Evolutionary conservation across 2,797 vertebrate genomes (phyloP).

Genomic region (Eospalax fontanierii): DNA sequence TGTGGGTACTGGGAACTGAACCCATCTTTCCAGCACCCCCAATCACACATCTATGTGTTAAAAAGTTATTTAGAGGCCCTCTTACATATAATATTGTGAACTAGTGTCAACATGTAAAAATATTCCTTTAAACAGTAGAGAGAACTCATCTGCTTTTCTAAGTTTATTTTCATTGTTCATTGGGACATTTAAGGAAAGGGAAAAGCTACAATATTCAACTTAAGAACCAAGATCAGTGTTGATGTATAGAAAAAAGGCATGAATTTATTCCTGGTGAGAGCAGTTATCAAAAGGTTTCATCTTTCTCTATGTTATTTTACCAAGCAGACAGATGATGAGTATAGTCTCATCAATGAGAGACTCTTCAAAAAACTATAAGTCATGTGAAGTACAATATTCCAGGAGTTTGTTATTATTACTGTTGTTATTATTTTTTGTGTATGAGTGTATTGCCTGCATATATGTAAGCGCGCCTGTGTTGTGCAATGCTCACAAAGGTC

Average conservation of each 20-base stretch:
- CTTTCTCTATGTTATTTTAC: background rate
- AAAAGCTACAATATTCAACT: slow-evolving; percentile 35
- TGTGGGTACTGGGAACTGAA: no score
- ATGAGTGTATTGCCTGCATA: no score
- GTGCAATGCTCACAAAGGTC: no score
- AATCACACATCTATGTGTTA: no score
- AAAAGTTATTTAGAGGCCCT: background rate
- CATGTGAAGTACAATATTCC: background rate
- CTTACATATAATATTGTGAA: background rate
- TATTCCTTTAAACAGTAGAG: background rate
- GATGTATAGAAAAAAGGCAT: background rate
- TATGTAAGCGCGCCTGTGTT: no score
- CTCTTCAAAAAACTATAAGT: slow-evolving; percentile 38
- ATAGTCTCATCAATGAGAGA: background rate
- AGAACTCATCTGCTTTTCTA: background rate
- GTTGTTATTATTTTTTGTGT: no score
- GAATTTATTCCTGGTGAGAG: slow-evolving; percentile 35
- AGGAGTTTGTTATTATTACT: background rate
- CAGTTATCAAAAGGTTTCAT: background rate
- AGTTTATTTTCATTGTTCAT: background rate
- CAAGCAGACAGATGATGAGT: no score
- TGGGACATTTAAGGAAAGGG: background rate
- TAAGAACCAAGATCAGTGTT: background rate
- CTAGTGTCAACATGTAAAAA: background rate
- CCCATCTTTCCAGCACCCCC: no score